phyloP scores from a whole-genome alignment of 37 sponge, comb jelly and placozoan species.

The Aplysina aerophoba region DNA sequence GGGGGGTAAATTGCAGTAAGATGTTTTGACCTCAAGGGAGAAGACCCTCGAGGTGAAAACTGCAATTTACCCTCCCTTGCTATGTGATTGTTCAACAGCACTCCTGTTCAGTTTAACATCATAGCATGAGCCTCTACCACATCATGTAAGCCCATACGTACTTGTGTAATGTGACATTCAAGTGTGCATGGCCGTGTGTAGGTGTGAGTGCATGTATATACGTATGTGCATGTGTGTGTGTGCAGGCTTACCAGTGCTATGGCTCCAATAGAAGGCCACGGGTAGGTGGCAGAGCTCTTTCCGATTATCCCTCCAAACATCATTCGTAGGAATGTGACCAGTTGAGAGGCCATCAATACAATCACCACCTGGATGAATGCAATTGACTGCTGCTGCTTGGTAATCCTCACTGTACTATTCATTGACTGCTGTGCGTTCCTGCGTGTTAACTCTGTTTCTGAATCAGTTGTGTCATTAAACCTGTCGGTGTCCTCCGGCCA shows the following conservation, averaged over 20 bases:
- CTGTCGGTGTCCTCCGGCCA: no score
- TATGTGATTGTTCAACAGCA: no score
- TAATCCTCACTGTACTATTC: no score
- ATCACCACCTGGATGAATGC: conserved; percentile 56
- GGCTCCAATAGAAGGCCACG: conserved; percentile 76
- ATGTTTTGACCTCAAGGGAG: no score
- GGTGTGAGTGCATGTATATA: conserved; percentile 14
- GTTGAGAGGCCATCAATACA: conserved; percentile 68
- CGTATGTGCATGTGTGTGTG: conserved; percentile 15
- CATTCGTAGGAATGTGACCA: conserved; percentile 54
- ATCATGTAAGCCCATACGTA: background rate
- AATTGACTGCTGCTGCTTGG: background rate
- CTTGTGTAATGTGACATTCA: conserved; percentile 2
- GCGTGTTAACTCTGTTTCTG: background rate
- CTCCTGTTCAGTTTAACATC: no score
- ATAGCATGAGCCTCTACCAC: background rate
- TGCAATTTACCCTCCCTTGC: no score
- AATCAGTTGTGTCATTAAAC: background rate
- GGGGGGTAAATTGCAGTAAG: no score
- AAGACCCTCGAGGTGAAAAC: no score
- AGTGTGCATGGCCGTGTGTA: background rate
- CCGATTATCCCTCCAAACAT: conserved; percentile 64
- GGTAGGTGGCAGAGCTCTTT: conserved; percentile 58
- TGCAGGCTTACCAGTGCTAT: conserved; percentile 29
- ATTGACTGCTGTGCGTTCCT: background rate